A percentile compares a stretch with the other conserved stretches of the same genome.
Evolutionary conservation across 2,888 invertebrate species (phyloP).

Genomic region (Camponotus fellah): DNA sequence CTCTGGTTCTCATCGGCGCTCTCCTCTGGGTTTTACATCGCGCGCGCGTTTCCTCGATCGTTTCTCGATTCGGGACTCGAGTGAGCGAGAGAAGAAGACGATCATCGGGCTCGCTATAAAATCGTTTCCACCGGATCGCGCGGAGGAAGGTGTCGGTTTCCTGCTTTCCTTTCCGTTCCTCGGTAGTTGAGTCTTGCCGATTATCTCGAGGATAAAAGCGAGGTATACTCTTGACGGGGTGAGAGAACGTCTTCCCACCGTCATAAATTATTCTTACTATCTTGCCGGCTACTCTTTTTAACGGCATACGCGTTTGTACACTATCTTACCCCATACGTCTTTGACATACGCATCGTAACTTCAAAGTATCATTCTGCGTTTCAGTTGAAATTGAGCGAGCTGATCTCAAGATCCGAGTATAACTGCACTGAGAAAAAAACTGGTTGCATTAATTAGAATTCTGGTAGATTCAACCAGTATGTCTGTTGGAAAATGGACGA

Average conservation of each 20-base stretch:
- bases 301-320: conserved; percentile 20
- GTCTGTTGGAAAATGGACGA: no score
- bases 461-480: no score
- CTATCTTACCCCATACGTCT: neutral
- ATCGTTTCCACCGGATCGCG: conserved; percentile 25
- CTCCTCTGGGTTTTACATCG: conserved; percentile 35
- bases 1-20: conserved; percentile 70
- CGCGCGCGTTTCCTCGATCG: conserved; percentile 53
- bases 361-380: conserved; percentile 9
- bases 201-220: neutral
- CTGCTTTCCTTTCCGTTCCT: conserved; percentile 21
- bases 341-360: conserved; percentile 26
- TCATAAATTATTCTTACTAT: conserved; percentile 49
- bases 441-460: no score
- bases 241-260: conserved; percentile 48
- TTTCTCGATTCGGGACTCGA: conserved; percentile 44
- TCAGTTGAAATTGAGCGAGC: neutral
- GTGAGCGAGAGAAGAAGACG: conserved; percentile 1
- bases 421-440: no score
- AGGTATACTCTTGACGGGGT: conserved; percentile 23
- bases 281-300: conserved; percentile 21
- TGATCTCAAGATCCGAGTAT: neutral
- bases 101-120: conserved; percentile 19
- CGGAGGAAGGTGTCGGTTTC: conserved; percentile 17
- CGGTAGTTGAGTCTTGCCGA: neutral